Percentiles rank a stretch among this genome's conserved stretches.
Conservation (phyloP, 2,113 vertebrate species). For the Zosterops borbonicus region DNA sequence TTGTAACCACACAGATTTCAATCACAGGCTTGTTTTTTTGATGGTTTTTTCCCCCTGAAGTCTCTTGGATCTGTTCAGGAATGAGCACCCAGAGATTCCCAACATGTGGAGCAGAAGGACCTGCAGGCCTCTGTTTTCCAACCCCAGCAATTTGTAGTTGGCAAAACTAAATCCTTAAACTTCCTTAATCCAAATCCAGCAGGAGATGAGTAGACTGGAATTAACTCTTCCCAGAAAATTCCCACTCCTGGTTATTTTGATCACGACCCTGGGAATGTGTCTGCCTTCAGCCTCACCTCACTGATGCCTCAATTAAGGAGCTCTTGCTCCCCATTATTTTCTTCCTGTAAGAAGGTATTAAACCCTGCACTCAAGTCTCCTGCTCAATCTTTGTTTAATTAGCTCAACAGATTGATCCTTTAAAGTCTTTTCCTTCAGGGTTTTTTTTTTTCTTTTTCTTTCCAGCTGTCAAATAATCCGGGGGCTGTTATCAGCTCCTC, state of each 20-base stretch:
- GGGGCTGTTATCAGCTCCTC: not conserved
- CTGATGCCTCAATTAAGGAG: not conserved
- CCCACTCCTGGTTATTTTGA: not conserved
- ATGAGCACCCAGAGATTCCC: not conserved
- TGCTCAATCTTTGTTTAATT: constrained; percentile 24
- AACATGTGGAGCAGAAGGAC: not conserved
- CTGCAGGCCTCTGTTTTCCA: not conserved
- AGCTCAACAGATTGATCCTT: constrained; percentile 9
- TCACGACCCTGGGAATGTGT: not conserved
- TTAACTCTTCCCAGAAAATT: not conserved
- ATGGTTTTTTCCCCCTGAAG: not conserved
- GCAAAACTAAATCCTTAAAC: not conserved
- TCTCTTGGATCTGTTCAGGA: not conserved
- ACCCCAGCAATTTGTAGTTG: not conserved
- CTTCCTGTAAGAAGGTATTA: not conserved
- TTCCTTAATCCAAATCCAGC: not conserved
- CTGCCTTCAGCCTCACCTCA: not conserved
- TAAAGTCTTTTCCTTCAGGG: not conserved
- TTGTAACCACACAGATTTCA: not conserved
- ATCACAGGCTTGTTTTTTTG: not conserved
- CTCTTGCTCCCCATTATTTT: not conserved
- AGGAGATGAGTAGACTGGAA: not conserved
- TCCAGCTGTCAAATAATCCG: not conserved
- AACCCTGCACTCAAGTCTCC: not conserved
- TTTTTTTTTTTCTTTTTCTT: not conserved